Percentiles rank a stretch among this genome's conserved stretches.
These are phyloP conservation scores for Meta bourneti DNA, from an alignment of 2,888 invertebrate species.

Conservation along the genomic window DNA sequence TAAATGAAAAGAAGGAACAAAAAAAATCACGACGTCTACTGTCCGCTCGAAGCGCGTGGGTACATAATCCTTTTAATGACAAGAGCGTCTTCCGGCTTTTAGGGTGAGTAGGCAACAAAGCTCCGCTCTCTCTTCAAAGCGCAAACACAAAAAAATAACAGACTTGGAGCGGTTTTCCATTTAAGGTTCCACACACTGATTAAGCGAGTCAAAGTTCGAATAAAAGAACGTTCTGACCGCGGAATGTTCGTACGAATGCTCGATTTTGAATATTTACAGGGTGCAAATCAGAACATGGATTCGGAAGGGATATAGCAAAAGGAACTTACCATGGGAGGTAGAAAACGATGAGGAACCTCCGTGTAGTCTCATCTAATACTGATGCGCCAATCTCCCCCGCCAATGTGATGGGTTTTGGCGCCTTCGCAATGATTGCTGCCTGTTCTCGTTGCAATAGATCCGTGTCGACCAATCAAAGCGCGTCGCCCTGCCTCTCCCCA, in stretches of 20 bases:
- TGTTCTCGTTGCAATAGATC: constrained; percentile 15
- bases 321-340: no score
- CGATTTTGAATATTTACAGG: no score
- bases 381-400: not conserved
- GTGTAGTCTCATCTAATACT: no score
- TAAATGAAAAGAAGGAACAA: no score
- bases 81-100: constrained; percentile 33
- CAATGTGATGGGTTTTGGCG: constrained; percentile 54
- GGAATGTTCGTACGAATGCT: no score
- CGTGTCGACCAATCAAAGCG: constrained; percentile 45
- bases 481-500: not conserved
- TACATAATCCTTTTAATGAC: constrained; percentile 32
- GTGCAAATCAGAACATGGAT: no score
- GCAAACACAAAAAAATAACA: not conserved
- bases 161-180: constrained; percentile 48
- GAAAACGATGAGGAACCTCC: not conserved
- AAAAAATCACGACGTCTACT: no score
- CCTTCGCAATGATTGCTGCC: constrained; percentile 17
- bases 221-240: no score
- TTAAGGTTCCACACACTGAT: constrained; percentile 51
- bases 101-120: no score
- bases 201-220: constrained; percentile 4
- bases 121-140: no score
- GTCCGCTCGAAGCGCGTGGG: not conserved
- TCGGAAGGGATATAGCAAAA: no score